phyloP scores from a whole-genome alignment of 1,140 invertebrate genomes.

The Eriocheir sinensis region DNA sequence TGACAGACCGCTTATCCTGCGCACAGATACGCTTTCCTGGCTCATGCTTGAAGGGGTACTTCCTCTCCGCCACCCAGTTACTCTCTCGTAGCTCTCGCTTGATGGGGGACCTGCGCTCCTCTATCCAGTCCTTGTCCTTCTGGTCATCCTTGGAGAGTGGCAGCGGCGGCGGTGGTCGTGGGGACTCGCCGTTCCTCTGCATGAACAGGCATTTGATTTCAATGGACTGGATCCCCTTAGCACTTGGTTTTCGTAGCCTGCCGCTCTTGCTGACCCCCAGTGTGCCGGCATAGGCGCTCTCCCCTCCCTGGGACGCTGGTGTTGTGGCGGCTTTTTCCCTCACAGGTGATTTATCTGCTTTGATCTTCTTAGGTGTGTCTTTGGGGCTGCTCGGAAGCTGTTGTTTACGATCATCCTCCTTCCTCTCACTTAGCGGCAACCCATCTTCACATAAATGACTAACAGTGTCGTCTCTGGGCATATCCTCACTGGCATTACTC shows the following conservation, averaged over 20 bases:
- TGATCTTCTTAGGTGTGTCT: not conserved
- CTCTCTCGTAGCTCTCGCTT: not conserved
- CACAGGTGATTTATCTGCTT: not conserved
- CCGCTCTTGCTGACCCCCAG: conserved; percentile 65
- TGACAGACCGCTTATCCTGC: too few relatives aligned
- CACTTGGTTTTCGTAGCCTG: conserved; percentile 55
- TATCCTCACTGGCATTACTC: not conserved
- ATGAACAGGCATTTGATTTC: conserved; percentile 65
- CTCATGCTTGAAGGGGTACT: too few relatives aligned
- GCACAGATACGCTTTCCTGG: too few relatives aligned
- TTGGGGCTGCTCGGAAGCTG: too few relatives aligned
- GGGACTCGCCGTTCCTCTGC: not conserved
- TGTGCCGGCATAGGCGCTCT: conserved; percentile 18
- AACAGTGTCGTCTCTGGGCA: not conserved
- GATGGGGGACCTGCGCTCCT: not conserved
- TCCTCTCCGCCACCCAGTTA: too few relatives aligned
- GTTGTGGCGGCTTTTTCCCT: not conserved
- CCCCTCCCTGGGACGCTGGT: not conserved
- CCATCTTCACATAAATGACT: too few relatives aligned
- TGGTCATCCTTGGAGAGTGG: not conserved
- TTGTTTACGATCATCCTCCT: too few relatives aligned
- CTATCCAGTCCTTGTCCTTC: not conserved
- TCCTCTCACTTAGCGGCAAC: not conserved
- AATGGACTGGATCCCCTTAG: conserved; percentile 57
- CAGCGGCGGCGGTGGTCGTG: not conserved